Conservation (phyloP, 2,797 vertebrate species). For the Sebastes oblongus region DNA sequence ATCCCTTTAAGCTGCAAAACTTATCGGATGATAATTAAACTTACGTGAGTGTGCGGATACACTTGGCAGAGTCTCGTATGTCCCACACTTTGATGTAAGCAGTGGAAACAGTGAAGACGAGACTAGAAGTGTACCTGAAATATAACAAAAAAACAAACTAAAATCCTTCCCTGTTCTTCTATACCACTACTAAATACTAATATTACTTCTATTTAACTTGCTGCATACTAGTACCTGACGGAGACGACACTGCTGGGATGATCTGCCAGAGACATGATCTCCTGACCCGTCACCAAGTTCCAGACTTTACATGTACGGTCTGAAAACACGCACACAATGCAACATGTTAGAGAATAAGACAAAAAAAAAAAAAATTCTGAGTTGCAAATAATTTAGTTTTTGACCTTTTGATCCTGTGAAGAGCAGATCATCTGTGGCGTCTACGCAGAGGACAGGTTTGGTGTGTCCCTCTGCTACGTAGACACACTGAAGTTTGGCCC, state of each 20-base stretch:
- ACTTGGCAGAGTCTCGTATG: slow-evolving; percentile 95
- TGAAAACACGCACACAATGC: slow-evolving; percentile 56
- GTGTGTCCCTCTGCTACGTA: slow-evolving; percentile 93
- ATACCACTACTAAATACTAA: not conserved
- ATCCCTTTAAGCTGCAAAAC: not conserved
- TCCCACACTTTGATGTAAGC: slow-evolving; percentile 98
- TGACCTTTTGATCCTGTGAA: slow-evolving; percentile 98
- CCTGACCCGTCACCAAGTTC: slow-evolving; percentile 98
- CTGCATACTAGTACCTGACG: slow-evolving; percentile 74
- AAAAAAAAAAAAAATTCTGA: not conserved
- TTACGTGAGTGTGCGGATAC: slow-evolving; percentile 93
- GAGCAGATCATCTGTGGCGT: slow-evolving; percentile 95
- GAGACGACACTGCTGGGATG: slow-evolving; percentile 96
- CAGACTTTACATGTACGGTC: slow-evolving; percentile 98
- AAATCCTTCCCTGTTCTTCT: not conserved
- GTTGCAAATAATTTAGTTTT: not conserved
- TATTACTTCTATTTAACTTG: fast-evolving
- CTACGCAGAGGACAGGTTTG: slow-evolving; percentile 95
- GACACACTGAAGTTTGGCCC: slow-evolving; percentile 86
- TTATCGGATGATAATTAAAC: slow-evolving; percentile 18
- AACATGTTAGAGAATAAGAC: not conserved
- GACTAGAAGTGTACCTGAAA: slow-evolving; percentile 88
- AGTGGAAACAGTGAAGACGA: slow-evolving; percentile 94
- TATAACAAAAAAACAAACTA: not conserved
- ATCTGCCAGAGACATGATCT: slow-evolving; percentile 96